Evolutionary conservation across 2,888 invertebrate species (phyloP).

Genomic region (Erebia epiphron): DNA sequence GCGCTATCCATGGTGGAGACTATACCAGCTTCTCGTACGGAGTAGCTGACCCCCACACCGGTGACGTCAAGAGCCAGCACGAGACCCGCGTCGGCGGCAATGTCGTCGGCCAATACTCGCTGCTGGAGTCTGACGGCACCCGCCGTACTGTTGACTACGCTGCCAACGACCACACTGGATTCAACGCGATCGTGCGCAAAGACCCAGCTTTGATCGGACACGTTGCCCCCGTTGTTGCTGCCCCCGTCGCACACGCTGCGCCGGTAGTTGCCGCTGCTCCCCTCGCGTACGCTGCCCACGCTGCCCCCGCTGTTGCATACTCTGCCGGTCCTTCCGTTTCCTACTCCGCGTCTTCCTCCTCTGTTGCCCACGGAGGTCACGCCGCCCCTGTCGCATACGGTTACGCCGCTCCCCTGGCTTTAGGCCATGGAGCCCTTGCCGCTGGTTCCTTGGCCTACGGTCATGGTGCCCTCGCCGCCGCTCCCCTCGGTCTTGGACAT

Average conservation of each 20-base stretch:
- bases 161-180: conserved; percentile 79
- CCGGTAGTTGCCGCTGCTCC: conserved; percentile 47
- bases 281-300: conserved; percentile 46
- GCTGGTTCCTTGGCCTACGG: conserved; percentile 54
- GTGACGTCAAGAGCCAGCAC: conserved; percentile 81
- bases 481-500: conserved; percentile 51
- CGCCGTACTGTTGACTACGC: conserved; percentile 85
- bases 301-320: conserved; percentile 43
- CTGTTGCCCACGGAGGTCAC: conserved; percentile 45
- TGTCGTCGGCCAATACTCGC: conserved; percentile 80
- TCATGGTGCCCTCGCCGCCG: conserved; percentile 47
- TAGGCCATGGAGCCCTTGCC: conserved; percentile 50
- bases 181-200: conserved; percentile 82
- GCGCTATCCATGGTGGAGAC: conserved; percentile 67
- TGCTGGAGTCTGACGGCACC: conserved; percentile 84
- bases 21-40: conserved; percentile 76
- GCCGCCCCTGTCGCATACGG: conserved; percentile 43
- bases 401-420: conserved; percentile 53
- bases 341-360: conserved; percentile 49
- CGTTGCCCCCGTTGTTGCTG: conserved; percentile 48
- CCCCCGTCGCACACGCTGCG: conserved; percentile 46
- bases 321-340: conserved; percentile 47
- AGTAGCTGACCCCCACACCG: conserved; percentile 74
- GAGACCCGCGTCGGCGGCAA: conserved; percentile 85
- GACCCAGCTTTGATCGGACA: conserved; percentile 64